Evolutionary conservation across 2,888 invertebrate genomes (phyloP).

Genomic region (Endomychus coccineus): DNA sequence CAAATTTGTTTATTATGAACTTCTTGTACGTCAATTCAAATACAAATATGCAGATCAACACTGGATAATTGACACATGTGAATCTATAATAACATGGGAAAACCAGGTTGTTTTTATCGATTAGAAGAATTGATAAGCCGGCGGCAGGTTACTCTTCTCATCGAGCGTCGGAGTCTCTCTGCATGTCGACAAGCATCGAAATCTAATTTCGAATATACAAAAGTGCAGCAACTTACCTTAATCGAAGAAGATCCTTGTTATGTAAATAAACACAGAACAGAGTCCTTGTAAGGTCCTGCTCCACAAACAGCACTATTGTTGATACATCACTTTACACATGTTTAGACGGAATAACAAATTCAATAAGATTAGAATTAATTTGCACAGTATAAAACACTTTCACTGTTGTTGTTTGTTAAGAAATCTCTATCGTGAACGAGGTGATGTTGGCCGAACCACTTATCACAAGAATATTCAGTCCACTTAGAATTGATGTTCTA

Average conservation of each 20-base stretch:
- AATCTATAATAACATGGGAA: no score
- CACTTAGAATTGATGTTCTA: neutral
- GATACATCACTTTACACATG: conserved; percentile 8
- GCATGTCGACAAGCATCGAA: neutral
- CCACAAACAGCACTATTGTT: conserved; percentile 1
- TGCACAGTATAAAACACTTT: neutral
- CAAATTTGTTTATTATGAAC: no score
- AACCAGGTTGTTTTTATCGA: no score
- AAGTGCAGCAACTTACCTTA: conserved; percentile 12
- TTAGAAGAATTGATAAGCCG: no score
- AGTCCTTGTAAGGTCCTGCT: conserved; percentile 3
- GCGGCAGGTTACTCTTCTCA: conserved; percentile 8
- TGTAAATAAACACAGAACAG: neutral
- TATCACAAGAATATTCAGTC: neutral
- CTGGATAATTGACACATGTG: no score
- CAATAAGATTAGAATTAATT: no score
- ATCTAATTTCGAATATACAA: no score
- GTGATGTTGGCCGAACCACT: neutral
- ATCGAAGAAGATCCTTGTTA: neutral
- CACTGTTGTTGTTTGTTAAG: conserved; percentile 6
- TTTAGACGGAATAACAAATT: conserved; percentile 3
- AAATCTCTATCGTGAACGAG: no score
- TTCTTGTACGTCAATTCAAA: no score
- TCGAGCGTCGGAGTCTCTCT: conserved; percentile 12
- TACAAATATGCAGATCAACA: no score